Conservation (phyloP, 2,113 vertebrate genomes). For the Microcebus lehilahytsara region DNA sequence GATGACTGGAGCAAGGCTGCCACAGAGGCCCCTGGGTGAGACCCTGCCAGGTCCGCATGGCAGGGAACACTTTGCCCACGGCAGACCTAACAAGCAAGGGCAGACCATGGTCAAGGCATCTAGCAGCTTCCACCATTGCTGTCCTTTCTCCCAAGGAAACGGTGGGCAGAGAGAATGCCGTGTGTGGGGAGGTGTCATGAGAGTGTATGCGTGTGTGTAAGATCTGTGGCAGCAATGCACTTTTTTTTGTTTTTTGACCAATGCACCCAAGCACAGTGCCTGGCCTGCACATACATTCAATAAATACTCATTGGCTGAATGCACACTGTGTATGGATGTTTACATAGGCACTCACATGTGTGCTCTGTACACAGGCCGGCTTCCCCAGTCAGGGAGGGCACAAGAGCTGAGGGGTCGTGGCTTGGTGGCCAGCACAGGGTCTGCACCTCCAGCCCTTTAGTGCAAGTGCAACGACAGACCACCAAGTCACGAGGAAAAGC, state of each 20-base stretch:
- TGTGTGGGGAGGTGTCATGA: not conserved
- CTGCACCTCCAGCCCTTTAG: rapidly evolving
- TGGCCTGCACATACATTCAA: not conserved
- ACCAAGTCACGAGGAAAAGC: not conserved
- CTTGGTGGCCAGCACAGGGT: rapidly evolving
- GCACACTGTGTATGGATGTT: rapidly evolving
- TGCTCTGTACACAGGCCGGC: not conserved
- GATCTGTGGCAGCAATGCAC: not conserved
- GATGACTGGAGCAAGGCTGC: not conserved
- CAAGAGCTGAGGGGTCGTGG: not conserved
- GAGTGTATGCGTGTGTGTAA: not conserved
- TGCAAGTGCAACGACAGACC: not conserved
- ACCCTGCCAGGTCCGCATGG: not conserved
- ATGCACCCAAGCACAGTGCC: not conserved
- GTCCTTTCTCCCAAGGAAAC: not conserved
- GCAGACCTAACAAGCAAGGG: too few relatives aligned
- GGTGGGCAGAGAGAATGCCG: not conserved
- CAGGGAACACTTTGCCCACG: not conserved
- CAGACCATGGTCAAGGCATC: not conserved
- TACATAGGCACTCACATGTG: rapidly evolving
- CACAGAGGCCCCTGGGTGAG: not conserved
- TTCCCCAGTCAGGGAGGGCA: not conserved
- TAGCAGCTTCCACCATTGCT: not conserved
- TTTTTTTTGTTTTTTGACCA: not conserved
- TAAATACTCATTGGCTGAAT: not conserved